A percentile compares a stretch with the other conserved stretches of the same genome.
Evolutionary conservation across 2,797 vertebrate species (phyloP).

Genomic region (Macropodus opercularis): DNA sequence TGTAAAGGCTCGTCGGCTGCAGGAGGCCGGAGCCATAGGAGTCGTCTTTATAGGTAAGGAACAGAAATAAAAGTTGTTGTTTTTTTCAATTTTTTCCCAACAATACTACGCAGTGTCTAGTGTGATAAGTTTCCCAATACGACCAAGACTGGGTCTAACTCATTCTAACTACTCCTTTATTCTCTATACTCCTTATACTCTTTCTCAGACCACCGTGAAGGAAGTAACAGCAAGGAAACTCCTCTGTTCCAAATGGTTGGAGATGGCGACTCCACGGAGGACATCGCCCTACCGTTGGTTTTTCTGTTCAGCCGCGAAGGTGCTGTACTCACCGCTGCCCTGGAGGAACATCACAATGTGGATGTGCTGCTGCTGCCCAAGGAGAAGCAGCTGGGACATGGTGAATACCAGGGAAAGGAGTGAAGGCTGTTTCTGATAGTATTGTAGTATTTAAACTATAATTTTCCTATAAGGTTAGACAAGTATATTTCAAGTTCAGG

Average conservation of each 20-base stretch:
- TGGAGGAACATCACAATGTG: conserved; percentile 81
- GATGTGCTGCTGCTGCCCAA: conserved; percentile 83
- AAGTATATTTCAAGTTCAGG: too few relatives aligned
- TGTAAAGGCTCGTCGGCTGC: conserved; percentile 81
- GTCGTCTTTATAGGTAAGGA: conserved; percentile 83
- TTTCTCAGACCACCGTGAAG: conserved; percentile 80
- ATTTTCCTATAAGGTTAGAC: too few relatives aligned
- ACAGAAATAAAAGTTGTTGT: neutral
- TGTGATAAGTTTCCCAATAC: neutral
- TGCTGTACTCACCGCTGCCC: conserved; percentile 75
- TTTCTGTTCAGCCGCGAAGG: conserved; percentile 85
- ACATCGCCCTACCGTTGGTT: conserved; percentile 81
- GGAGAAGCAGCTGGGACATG: conserved; percentile 80
- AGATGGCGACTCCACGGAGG: conserved; percentile 80
- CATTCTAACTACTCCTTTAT: neutral
- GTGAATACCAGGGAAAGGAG: conserved; percentile 54
- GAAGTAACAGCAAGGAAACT: conserved; percentile 81
- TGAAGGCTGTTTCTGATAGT: neutral
- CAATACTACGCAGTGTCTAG: neutral
- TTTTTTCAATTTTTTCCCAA: neutral
- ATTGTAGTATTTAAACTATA: too few relatives aligned
- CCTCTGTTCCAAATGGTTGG: conserved; percentile 88
- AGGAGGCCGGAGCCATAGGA: conserved; percentile 81
- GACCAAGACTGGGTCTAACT: neutral
- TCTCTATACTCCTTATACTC: neutral